Base-by-base conservation (phyloP, 2,113 vertebrate species). In the Bombycilla garrulus region DNA sequence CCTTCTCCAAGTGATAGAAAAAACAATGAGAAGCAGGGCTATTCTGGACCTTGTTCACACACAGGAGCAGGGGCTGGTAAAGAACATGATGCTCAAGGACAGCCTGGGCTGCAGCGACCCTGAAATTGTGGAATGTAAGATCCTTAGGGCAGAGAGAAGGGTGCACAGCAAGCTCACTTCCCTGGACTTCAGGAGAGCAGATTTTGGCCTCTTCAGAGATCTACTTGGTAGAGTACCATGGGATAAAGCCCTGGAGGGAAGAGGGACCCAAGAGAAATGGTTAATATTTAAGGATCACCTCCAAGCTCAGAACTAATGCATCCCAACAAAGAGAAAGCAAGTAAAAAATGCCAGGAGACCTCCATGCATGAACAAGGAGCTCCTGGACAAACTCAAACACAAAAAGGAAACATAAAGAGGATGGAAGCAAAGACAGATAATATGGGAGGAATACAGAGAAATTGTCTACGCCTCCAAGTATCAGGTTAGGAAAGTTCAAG, bases 11-110 rank as follows among this genome's bases (percentile, higher is more conserved):
- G 40, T n/a, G 51, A 83, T 1, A 35, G 29, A 42, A 26, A 28
- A 71, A 21, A 2, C 9, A 54, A 8, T 0, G 0, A 71, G 58
- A 17, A 82, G n/a, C 1, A 0, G 45, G n/a, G 31, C 4, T 71
- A 1, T 65, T 45, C 57, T 60, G 25, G 51, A 29, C 45, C 44
- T 58, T 53, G 44, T 28, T 77, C 51, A 71, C 50, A 13, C 0
- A 0, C 40, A 45, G 51, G 35, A 57, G 56, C 38, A 67, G 38
- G 26, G 28, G 18, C 36, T 51, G 51, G 31, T 33, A 23, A 69
- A 25, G 17, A 88, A 29, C 1, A 3, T 42, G 38, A 9, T 47
- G 25, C 50, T 29, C 13, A 53, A 60, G 31, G 26, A 38, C 64
- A 87, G n/a, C 50, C 44, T 65, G 25, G 25, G 44, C 25, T 71